Evolutionary conservation across 2,888 invertebrate genomes (phyloP).

Genomic region (Sinelater perroti): DNA sequence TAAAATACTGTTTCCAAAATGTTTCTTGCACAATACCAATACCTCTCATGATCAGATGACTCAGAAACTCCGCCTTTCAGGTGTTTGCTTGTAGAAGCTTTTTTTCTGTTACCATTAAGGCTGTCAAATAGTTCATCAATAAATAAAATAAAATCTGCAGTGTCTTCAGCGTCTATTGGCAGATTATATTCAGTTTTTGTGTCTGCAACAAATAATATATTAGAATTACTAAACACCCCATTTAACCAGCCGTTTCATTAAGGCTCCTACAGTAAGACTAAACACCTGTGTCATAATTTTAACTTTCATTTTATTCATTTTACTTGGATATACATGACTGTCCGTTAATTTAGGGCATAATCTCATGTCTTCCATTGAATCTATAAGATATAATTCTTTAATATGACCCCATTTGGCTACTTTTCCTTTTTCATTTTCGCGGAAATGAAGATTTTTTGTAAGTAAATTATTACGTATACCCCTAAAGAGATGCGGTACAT

Average conservation of each 20-base stretch:
- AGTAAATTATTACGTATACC: conserved; percentile 38
- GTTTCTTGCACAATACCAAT: too few relatives aligned
- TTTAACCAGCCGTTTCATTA: conserved; percentile 35
- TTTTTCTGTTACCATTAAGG: conserved; percentile 22
- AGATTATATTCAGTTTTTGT: not conserved
- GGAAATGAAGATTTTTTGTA: conserved; percentile 35
- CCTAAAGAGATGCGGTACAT: conserved; percentile 39
- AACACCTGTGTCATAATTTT: conserved; percentile 40
- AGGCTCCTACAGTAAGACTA: conserved; percentile 37
- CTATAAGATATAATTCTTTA: conserved; percentile 32
- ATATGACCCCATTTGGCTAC: conserved; percentile 39
- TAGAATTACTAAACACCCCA: too few relatives aligned
- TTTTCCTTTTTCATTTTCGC: not conserved
- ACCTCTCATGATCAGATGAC: conserved; percentile 1
- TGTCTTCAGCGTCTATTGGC: conserved; percentile 26
- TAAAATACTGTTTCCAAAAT: too few relatives aligned
- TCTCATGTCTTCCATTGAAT: conserved; percentile 26
- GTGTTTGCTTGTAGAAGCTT: not conserved
- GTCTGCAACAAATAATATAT: conserved; percentile 4
- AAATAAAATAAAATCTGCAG: conserved; percentile 39
- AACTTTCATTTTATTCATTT: conserved; percentile 43
- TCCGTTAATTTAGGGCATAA: conserved; percentile 37
- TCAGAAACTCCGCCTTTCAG: not conserved
- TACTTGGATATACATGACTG: conserved; percentile 29
- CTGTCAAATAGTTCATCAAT: conserved; percentile 40